phyloP scores from a whole-genome alignment of 2,888 invertebrate genomes.

The Cataglyphis cursor region DNA sequence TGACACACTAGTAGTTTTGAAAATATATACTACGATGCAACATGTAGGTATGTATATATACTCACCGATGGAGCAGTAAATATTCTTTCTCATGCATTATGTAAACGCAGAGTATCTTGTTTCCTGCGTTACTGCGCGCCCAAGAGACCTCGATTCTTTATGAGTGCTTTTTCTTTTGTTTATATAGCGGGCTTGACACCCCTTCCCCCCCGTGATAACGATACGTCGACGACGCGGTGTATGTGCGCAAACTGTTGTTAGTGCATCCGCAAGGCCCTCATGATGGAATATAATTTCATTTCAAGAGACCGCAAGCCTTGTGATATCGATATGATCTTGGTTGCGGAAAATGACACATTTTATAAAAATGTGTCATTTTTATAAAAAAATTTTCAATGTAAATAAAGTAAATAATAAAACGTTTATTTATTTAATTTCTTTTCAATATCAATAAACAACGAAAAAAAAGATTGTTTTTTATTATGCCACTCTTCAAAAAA shows the following conservation, averaged over 20 bases:
- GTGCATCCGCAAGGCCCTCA: constrained; percentile 71
- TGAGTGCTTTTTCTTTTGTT: constrained; percentile 81
- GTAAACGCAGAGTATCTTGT: constrained; percentile 81
- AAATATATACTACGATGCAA: constrained; percentile 54
- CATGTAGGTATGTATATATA: constrained; percentile 46
- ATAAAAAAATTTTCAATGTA: neutral
- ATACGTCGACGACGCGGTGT: constrained; percentile 1
- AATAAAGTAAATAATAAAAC: neutral
- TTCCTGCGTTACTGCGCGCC: constrained; percentile 77
- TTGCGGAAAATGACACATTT: neutral
- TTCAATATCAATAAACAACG: neutral
- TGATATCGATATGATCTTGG: constrained; percentile 3
- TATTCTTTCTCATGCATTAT: constrained; percentile 83
- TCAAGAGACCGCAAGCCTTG: constrained; percentile 11
- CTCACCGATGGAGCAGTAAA: constrained; percentile 75
- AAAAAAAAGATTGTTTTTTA: neutral
- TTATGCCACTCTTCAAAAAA: neutral
- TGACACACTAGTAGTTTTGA: constrained; percentile 47
- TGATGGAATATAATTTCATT: constrained; percentile 16
- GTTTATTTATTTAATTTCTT: neutral
- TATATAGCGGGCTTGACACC: constrained; percentile 67
- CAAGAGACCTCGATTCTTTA: constrained; percentile 78
- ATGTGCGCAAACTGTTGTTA: constrained; percentile 47
- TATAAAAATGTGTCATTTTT: no score
- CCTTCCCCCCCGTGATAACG: constrained; percentile 7